These are phyloP conservation scores for Patella caerulea DNA, from an alignment of 2,888 invertebrate species.

Conservation along the genomic window DNA sequence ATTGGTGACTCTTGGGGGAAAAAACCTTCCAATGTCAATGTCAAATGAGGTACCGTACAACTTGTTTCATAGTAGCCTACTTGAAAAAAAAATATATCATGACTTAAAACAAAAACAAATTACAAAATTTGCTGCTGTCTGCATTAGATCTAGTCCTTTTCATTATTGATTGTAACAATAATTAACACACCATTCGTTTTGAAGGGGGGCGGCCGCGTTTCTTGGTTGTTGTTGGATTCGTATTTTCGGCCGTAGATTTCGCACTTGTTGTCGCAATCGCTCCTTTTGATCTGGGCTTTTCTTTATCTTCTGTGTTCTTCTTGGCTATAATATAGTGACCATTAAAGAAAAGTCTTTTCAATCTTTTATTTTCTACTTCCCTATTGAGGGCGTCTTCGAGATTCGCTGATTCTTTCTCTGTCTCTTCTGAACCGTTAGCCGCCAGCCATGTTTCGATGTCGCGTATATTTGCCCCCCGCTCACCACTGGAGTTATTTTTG, in stretches of 20 bases:
- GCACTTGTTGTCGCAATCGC: background rate
- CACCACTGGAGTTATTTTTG: background rate
- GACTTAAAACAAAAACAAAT: too few relatives aligned
- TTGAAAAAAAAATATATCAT: too few relatives aligned
- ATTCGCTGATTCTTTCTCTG: conserved; percentile 6
- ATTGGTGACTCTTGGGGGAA: too few relatives aligned
- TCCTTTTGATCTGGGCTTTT: background rate
- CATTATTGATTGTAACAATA: too few relatives aligned
- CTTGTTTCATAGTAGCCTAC: too few relatives aligned
- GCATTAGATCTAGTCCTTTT: too few relatives aligned
- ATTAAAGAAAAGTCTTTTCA: conserved; percentile 13
- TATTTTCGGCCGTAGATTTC: conserved; percentile 3
- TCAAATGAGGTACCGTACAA: too few relatives aligned
- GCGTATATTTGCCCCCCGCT: conserved; percentile 36
- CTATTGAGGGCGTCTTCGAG: conserved; percentile 19
- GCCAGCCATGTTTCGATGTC: conserved; percentile 50
- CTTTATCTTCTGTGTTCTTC: background rate
- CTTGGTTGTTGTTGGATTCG: background rate
- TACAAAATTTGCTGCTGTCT: too few relatives aligned
- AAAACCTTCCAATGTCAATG: too few relatives aligned
- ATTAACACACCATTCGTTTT: conserved; percentile 20
- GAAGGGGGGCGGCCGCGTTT: conserved; percentile 24
- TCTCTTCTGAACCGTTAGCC: conserved; percentile 24
- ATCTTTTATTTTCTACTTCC: conserved; percentile 20
- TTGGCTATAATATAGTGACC: background rate